phyloP scores from a whole-genome alignment of 2,113 vertebrate species.

The Gila orcuttii region DNA sequence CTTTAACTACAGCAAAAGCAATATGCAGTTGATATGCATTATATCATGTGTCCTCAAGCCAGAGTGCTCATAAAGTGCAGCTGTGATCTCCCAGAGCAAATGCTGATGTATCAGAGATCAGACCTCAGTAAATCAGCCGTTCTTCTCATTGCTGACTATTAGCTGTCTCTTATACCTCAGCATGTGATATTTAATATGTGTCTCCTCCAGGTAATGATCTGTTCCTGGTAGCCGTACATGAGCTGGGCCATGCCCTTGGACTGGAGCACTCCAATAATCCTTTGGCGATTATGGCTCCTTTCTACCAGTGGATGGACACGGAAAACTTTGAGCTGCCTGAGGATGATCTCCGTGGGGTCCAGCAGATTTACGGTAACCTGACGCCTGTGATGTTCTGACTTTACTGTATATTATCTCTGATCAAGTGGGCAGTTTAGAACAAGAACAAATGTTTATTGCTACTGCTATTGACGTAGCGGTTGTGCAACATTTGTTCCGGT shows the following conservation, averaged over 20 bases:
- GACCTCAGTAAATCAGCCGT: conserved; percentile 30
- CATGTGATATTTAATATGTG: conserved; percentile 36
- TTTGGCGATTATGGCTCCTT: conserved; percentile 95
- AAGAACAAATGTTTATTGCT: background rate
- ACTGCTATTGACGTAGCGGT: background rate
- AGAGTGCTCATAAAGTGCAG: conserved; percentile 27
- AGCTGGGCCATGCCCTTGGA: conserved; percentile 92
- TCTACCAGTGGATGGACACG: conserved; percentile 99
- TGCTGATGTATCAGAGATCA: conserved; percentile 4
- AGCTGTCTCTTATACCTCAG: conserved; percentile 7
- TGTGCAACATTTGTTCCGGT: conserved; percentile 22
- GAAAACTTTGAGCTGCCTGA: conserved; percentile 93
- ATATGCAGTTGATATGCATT: background rate
- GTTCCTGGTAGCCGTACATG: conserved; percentile 92
- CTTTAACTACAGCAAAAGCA: conserved; percentile 10
- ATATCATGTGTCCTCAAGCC: conserved; percentile 28
- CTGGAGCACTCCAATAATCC: conserved; percentile 97
- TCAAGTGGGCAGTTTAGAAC: background rate
- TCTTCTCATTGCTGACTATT: conserved; percentile 20
- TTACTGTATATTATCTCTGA: background rate
- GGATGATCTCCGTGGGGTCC: conserved; percentile 90
- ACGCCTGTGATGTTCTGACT: background rate
- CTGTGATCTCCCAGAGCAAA: conserved; percentile 23
- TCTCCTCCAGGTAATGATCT: conserved; percentile 87
- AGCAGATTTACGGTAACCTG: conserved; percentile 90